These are phyloP conservation scores for Mimas tiliae DNA, from an alignment of 2,888 invertebrate species.

Conservation along the genomic window DNA sequence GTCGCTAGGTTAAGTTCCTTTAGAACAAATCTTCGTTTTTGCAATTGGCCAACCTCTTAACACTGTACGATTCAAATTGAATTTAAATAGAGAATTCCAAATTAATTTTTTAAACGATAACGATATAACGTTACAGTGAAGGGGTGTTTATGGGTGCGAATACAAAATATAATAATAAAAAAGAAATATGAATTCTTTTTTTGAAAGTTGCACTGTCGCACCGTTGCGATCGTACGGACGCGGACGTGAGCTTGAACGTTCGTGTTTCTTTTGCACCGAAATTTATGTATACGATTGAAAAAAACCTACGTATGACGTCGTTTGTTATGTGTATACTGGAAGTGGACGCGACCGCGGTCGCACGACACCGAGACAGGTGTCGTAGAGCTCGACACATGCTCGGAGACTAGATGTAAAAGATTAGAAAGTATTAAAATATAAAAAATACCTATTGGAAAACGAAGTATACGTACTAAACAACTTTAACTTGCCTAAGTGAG, in stretches of 20 bases:
- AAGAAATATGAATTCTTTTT: conserved; percentile 24
- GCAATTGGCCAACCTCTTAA: conserved; percentile 85
- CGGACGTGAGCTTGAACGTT: conserved; percentile 14
- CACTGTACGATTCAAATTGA: conserved; percentile 77
- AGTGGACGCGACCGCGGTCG: conserved; percentile 17
- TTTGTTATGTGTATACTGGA: conserved; percentile 82
- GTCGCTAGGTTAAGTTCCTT: conserved; percentile 74
- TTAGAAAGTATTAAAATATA: conserved; percentile 49
- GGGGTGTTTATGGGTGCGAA: conserved; percentile 80
- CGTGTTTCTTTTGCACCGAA: conserved; percentile 73
- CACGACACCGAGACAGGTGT: conserved; percentile 27
- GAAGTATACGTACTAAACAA: conserved; percentile 84
- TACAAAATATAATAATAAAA: conserved; percentile 31
- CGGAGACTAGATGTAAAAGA: conserved; percentile 18
- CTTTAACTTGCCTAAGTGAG: conserved; percentile 85
- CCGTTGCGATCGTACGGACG: conserved; percentile 10
- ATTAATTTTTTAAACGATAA: conserved; percentile 39
- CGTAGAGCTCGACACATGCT: background rate
- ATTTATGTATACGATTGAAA: conserved; percentile 83
- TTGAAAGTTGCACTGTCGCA: conserved; percentile 20
- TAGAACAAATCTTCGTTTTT: conserved; percentile 85
- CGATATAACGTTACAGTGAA: conserved; percentile 75
- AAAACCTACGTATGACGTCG: conserved; percentile 83
- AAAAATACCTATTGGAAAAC: conserved; percentile 80
- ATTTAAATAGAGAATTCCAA: conserved; percentile 51